Evolutionary conservation across 2,113 vertebrate genomes (phyloP), one percentile per base, ranked within the genome.

Genomic region (Brachypodius melanocephalos): DNA sequence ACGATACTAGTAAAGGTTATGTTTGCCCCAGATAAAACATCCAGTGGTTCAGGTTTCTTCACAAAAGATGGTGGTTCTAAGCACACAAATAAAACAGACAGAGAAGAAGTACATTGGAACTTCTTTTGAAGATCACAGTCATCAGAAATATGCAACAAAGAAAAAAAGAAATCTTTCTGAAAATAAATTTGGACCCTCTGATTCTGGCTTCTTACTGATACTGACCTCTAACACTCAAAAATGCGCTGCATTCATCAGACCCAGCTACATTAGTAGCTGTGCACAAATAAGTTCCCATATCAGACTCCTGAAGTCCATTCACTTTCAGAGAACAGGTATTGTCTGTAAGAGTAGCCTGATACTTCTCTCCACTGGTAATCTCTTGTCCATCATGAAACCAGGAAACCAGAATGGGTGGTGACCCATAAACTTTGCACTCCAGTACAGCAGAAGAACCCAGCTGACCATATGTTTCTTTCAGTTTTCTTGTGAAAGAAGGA

Each of bases 31-130:
- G 99, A 99, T 89, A 99, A 98, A 59, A 98, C 98, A 94, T 99
- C 98, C 94, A 98, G 72, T 31, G 98, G 97, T 95, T 99, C 99
- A 9, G 98, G 99, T 34, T 97, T 98, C 93, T 98, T 98, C 97
- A 98, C 98, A 85, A 99, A 99, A 88, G 98, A 99, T 25, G 99
- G 99, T 78, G 99, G 99, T 96, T 99, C 99, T 99, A 97, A 85
- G 48, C 6, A 93, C 24, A 83, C 25, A 96, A 59, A 94, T 49
- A 34, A 93, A 69, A 85, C 10, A 95, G 20, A 74, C 3, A 69
- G 42, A 92, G 61, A 85, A 87, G 32, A 51, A 65, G 68, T 52
- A 88, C 6, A 22, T 85, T 85, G 71, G 54, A 85, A 59, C 54
- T 95, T 90, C 57, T 69, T 58, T 91, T 59, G 31, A 94, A 93